Evolutionary conservation across 1,140 invertebrate species (phyloP).

Genomic region (Bombus huntii): DNA sequence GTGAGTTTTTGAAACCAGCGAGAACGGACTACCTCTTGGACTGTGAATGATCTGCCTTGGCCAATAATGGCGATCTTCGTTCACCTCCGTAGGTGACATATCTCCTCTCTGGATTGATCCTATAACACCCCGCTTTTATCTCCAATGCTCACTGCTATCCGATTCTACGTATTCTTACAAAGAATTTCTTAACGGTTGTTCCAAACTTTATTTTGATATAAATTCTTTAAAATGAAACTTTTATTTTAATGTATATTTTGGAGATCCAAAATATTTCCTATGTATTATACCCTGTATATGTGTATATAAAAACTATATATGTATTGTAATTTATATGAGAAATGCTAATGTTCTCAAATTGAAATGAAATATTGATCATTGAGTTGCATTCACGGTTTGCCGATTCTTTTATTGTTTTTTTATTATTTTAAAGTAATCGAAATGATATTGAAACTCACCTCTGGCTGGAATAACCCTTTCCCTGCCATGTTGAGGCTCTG

Average conservation of each 20-base stretch:
- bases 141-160: slow-evolving; percentile 22
- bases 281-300: too few relatives aligned
- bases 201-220: neutral
- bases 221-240: neutral
- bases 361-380: neutral
- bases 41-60: slow-evolving; percentile 56
- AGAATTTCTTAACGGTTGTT: too few relatives aligned
- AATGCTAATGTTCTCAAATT: neutral
- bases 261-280: neutral
- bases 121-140: slow-evolving; percentile 67
- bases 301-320: too few relatives aligned
- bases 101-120: slow-evolving; percentile 71
- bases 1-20: slow-evolving; percentile 23
- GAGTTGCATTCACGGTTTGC: neutral
- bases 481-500: slow-evolving; percentile 50
- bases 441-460: slow-evolving; percentile 49
- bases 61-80: slow-evolving; percentile 63
- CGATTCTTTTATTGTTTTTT: neutral
- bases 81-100: slow-evolving; percentile 68
- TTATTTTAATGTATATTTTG: neutral
- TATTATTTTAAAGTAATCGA: neutral
- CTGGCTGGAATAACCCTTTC: slow-evolving; percentile 52
- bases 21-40: slow-evolving; percentile 67
- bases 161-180: too few relatives aligned
- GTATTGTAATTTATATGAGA: neutral